A percentile compares a stretch with the other conserved stretches of the same genome.
Conservation (phyloP, 2,113 vertebrate genomes). For the Cyanoderma ruficeps region DNA sequence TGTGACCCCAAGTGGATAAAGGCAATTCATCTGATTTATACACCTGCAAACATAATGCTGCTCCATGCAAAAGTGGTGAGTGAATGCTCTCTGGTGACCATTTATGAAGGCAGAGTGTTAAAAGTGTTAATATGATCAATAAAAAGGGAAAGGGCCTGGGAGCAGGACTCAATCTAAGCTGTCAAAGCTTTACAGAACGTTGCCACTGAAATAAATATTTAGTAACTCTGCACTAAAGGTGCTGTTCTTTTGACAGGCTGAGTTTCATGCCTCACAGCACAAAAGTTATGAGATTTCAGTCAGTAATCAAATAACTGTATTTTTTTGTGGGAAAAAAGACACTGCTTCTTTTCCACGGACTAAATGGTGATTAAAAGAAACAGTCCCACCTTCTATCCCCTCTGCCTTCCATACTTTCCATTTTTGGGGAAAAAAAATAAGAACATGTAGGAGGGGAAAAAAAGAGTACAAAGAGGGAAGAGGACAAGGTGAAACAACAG, state of each 20-base stretch:
- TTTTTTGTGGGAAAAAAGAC: slow-evolving; percentile 21
- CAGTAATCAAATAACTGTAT: slow-evolving; percentile 53
- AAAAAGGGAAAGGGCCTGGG: slow-evolving; percentile 21
- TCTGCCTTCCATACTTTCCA: fast-evolving
- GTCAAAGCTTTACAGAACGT: slow-evolving; percentile 42
- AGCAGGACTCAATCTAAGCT: slow-evolving; percentile 37
- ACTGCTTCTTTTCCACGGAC: neutral
- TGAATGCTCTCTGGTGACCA: slow-evolving; percentile 14
- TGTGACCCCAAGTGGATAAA: neutral
- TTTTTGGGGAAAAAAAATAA: neutral
- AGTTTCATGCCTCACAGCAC: slow-evolving; percentile 63
- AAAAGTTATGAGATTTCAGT: slow-evolving; percentile 60
- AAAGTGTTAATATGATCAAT: slow-evolving; percentile 64
- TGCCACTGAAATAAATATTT: slow-evolving; percentile 67
- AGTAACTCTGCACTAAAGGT: slow-evolving; percentile 41
- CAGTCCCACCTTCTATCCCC: neutral
- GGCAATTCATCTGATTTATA: neutral
- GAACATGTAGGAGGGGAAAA: fast-evolving
- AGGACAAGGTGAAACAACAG: neutral
- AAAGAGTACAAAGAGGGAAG: neutral
- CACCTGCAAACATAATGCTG: neutral
- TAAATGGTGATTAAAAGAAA: neutral
- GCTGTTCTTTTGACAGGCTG: slow-evolving; percentile 50
- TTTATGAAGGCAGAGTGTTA: slow-evolving; percentile 13
- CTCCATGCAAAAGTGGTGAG: neutral